These are phyloP conservation scores for Nemopilema nomurai DNA, from an alignment of 30 jellyfish, hydroid and myxozoan genomes.

Conservation along the genomic window DNA sequence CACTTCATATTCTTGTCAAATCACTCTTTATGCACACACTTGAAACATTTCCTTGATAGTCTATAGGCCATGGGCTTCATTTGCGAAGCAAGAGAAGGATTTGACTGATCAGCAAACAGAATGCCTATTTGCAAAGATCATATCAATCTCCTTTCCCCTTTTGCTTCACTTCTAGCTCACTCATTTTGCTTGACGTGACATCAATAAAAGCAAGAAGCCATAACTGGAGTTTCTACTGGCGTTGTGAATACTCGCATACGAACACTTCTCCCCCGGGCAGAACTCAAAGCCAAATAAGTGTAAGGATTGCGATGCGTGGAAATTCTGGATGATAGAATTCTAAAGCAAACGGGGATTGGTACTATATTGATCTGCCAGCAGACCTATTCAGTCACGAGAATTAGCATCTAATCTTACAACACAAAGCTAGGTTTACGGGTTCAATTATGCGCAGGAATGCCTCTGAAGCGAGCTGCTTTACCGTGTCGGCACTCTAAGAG, in stretches of 20 bases:
- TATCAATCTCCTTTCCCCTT: too few relatives aligned
- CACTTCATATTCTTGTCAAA: too few relatives aligned
- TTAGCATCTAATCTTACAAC: slow-evolving; percentile 55
- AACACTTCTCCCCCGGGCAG: background rate
- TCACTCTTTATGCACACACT: too few relatives aligned
- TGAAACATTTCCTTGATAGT: too few relatives aligned
- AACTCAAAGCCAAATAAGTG: slow-evolving; percentile 18
- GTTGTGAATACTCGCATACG: background rate
- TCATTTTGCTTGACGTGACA: too few relatives aligned
- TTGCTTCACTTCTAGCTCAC: too few relatives aligned
- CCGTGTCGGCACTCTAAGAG: slow-evolving; percentile 33
- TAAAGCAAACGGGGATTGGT: slow-evolving; percentile 22
- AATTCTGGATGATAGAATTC: slow-evolving; percentile 28
- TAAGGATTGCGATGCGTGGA: slow-evolving; percentile 36
- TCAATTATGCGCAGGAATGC: slow-evolving; percentile 18
- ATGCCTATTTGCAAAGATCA: too few relatives aligned
- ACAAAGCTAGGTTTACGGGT: slow-evolving; percentile 41
- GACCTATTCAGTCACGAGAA: slow-evolving; percentile 34
- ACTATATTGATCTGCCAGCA: slow-evolving; percentile 28
- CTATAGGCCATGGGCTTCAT: too few relatives aligned
- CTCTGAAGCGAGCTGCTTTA: background rate
- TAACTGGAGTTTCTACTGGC: too few relatives aligned
- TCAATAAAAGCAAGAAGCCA: too few relatives aligned
- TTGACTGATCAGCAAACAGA: too few relatives aligned
- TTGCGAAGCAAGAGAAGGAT: too few relatives aligned